phyloP scores from a whole-genome alignment of 2,797 vertebrate genomes.

The Eupleurogrammus muticus region DNA sequence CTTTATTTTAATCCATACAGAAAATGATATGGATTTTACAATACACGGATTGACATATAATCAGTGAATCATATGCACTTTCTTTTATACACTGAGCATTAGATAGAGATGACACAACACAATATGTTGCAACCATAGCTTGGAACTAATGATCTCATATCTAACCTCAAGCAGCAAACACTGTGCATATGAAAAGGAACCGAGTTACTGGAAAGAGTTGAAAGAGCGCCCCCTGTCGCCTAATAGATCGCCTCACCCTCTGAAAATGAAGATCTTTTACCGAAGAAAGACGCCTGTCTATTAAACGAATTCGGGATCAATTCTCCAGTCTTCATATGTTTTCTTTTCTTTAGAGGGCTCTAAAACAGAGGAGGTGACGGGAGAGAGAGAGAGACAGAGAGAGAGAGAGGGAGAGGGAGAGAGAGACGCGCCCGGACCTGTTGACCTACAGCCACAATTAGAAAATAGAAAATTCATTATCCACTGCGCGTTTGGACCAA shows the following conservation, averaged over 20 bases:
- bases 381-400: background rate
- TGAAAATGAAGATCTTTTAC: conserved; percentile 13
- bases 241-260: background rate
- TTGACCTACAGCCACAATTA: conserved; percentile 52
- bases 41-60: background rate
- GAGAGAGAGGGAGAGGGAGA: conserved; percentile 10
- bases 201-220: conserved; percentile 17
- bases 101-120: background rate
- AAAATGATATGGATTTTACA: background rate
- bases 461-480: conserved; percentile 39
- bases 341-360: background rate
- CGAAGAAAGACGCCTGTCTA: background rate
- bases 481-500: background rate
- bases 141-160: background rate
- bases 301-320: background rate
- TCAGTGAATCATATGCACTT: background rate
- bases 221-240: conserved; percentile 64
- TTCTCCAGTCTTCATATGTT: background rate
- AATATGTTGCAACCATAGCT: background rate
- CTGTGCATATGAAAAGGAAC: background rate
- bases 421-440: conserved; percentile 36
- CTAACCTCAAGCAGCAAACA: conserved; percentile 20
- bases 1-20: background rate
- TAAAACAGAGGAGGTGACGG: background rate
- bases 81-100: background rate